Base-by-base conservation (phyloP, 2,888 invertebrate genomes). In the Spialia ferax region DNA sequence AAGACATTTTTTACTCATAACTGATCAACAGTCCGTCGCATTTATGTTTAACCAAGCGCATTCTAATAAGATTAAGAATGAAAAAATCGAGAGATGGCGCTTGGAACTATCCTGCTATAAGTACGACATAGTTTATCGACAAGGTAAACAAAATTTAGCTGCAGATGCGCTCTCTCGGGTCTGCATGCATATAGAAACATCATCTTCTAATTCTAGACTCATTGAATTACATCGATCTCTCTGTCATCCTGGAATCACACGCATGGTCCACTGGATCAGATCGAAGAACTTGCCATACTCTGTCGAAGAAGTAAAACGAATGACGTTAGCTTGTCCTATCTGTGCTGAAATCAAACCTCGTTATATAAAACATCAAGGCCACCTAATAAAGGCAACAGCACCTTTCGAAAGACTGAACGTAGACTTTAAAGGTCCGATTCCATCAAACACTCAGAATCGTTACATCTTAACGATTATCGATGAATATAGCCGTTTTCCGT, bases 261-360 rank as follows among this genome's bases (percentile, higher is more conserved):
- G 50, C 1, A 52, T 52, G 50, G 13, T 52, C n/a, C 50, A 52
- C 13, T 52, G 50, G 50, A 52, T 52, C 23, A 52, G 50, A 52
- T 52, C 50, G 6, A 52, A 52, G 13, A 52, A 52, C 23, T 23
- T 52, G 11, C 50, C 50, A 22, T 52, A 52, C 50, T 52, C 50
- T 13, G 22, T 52, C n/a, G 50, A 52, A 52, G 50, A 52, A 22
- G 23, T 52, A 3, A 52, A 52, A 52, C 22, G 22, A 23, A 52
- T 52, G 50, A 52, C 50, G 18, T n/a, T 18, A 45, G 42, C 42
- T 8, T 45, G 42, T 8, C 42, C 42, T 8, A 8, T 45, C 18
- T 45, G 42, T 45, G 42, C 42, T 45, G 42, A 45, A 45, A 45
- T 45, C 7, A 45, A 45, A 45, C 42, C 42, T 20, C 50, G 23